These are phyloP conservation scores for Trematomus loennbergii DNA, from an alignment of 2,113 vertebrate genomes.

Conservation along the genomic window DNA sequence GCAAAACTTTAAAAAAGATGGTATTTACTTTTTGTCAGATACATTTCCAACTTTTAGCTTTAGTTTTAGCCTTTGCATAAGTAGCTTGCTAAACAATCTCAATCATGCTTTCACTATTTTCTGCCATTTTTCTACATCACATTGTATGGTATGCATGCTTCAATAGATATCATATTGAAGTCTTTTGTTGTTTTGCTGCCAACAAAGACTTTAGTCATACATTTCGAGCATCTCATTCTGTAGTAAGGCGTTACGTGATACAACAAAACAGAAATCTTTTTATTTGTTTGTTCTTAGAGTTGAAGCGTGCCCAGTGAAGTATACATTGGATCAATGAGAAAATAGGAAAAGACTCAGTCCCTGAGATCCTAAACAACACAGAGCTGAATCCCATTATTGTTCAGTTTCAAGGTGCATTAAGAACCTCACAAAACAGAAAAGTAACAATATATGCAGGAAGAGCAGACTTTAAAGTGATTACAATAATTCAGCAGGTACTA, in stretches of 20 bases:
- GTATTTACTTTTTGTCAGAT: neutral
- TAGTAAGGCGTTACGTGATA: neutral
- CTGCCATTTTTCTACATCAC: neutral
- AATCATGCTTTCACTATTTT: neutral
- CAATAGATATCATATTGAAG: neutral
- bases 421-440: conserved; percentile 1
- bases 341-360: neutral
- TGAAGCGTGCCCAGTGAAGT: neutral
- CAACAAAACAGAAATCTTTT: neutral
- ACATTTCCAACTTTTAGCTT: neutral
- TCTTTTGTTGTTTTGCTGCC: neutral
- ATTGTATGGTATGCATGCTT: neutral
- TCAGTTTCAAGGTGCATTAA: conserved; percentile 10
- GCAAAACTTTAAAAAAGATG: neutral
- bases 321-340: neutral
- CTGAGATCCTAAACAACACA: neutral
- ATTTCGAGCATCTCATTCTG: conserved; percentile 11
- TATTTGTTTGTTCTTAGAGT: conserved; percentile 26
- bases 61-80: neutral
- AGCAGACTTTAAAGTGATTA: neutral
- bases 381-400: neutral
- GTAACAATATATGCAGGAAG: neutral
- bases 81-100: neutral
- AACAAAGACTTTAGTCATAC: neutral
- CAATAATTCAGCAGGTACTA: neutral